phyloP scores from a whole-genome alignment of 2,888 invertebrate genomes.

The Smittia sp. region DNA sequence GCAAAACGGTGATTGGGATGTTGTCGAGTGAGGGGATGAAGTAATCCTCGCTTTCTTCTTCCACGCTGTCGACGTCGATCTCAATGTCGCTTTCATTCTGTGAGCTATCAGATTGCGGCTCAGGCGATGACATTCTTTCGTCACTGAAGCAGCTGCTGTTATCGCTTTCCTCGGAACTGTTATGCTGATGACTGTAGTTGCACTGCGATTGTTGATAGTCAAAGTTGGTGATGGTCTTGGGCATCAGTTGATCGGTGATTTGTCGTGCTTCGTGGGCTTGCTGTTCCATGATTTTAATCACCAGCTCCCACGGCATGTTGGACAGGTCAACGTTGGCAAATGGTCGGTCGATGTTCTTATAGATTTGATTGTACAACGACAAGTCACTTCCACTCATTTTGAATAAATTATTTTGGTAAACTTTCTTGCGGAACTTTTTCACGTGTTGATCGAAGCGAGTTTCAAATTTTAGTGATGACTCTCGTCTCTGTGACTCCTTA shows the following conservation, averaged over 20 bases:
- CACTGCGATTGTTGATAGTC: constrained; percentile 27
- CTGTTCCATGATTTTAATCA: constrained; percentile 39
- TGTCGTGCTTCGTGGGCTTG: constrained; percentile 33
- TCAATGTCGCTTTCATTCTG: constrained; percentile 32
- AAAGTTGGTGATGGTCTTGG: constrained; percentile 1
- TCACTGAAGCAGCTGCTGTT: constrained; percentile 37
- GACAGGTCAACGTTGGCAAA: constrained; percentile 36
- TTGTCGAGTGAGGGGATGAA: constrained; percentile 16
- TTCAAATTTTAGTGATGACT: no score
- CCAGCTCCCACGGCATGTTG: constrained; percentile 35
- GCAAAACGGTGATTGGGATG: constrained; percentile 39
- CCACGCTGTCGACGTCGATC: constrained; percentile 28
- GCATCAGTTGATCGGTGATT: constrained; percentile 9
- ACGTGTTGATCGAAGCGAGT: no score
- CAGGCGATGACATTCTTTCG: constrained; percentile 23
- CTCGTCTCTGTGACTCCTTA: no score
- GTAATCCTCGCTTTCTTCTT: constrained; percentile 27
- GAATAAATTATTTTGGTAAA: background rate
- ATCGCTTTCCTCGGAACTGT: constrained; percentile 21
- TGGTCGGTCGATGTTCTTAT: constrained; percentile 34
- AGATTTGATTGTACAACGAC: constrained; percentile 28
- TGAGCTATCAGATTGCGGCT: constrained; percentile 19
- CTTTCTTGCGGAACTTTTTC: no score
- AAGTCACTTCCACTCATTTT: constrained; percentile 38
- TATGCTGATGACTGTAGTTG: constrained; percentile 3